Evolutionary conservation across 2,113 vertebrate species (phyloP), one percentile per base, ranked within the genome.

Genomic region (Corythoichthys haematopterus): DNA sequence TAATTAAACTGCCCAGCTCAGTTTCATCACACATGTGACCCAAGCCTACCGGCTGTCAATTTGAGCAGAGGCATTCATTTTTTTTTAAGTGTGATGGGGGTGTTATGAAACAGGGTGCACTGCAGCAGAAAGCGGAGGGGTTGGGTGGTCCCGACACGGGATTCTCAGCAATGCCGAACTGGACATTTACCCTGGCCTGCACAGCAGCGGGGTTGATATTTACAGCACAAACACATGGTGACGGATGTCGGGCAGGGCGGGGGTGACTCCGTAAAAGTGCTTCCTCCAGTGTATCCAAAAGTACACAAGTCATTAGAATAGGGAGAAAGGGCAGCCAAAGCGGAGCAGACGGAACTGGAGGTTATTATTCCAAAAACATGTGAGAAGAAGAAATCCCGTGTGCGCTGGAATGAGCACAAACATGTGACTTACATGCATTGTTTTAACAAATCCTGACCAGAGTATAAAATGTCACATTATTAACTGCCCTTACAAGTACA

Each of bases 1-100:
- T 92, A 83, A 90, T 93, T 90, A 77, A 93, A 85, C 80, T 3
- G 37, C 35, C 50, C n/a, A 8, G 56, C 74, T 79, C 64, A 66
- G 82, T 84, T 86, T 86, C 85, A 87, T 88, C 86, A 84, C 89
- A 90, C 81, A 87, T 88, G 88, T 85, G 81, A 84, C 76, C 70
- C 2, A 36, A 61, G 72, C 66, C 85, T 71, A 76, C 66, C 87
- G 81, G 82, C 78, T 79, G 69, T 70, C 50, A 72, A 75, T 83
- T 88, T 76, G 76, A 85, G 82, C 80, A 20, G 50, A 85, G 83
- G 77, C 80, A 90, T 91, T 87, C 82, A 88, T 89, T 86, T 91
- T 89, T 86, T 85, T 89, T 86, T 85, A 85, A 87, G 74, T 14
- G 0, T 56, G 64, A 68, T 81, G 74, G 75, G 84, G 75, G 53